Conservation (phyloP, 1,140 invertebrate species). For the Vollenhovia emeryi region DNA sequence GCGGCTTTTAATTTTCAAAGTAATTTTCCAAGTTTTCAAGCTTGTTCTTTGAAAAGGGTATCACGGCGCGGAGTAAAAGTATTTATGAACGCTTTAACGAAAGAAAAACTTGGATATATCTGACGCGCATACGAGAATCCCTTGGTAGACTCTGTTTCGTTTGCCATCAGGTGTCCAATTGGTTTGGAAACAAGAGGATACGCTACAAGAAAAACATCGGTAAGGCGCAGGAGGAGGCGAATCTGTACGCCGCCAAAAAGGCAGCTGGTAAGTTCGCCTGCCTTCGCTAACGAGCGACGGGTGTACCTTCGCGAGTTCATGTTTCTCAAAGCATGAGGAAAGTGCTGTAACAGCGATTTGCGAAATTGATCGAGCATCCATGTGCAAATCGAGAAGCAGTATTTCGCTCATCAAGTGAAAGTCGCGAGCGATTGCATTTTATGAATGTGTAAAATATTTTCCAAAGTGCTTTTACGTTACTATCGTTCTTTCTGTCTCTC, state of each 20-base stretch:
- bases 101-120: background rate
- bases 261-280: constrained; percentile 92
- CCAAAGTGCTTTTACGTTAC: constrained; percentile 34
- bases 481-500: constrained; percentile 17
- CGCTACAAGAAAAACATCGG: constrained; percentile 99
- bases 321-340: constrained; percentile 38
- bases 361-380: background rate
- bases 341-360: background rate
- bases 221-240: constrained; percentile 99
- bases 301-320: constrained; percentile 68
- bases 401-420: background rate
- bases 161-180: constrained; percentile 94
- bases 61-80: background rate
- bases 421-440: background rate
- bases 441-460: constrained; percentile 21
- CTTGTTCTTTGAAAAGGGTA: background rate
- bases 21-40: constrained; percentile 18
- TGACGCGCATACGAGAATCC: background rate
- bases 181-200: constrained; percentile 99
- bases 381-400: background rate
- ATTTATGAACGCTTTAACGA: background rate
- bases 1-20: constrained; percentile 3
- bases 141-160: background rate
- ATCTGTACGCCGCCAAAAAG: constrained; percentile 99
- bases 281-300: constrained; percentile 66